A percentile compares a stretch with the other conserved stretches of the same genome.
Conservation (phyloP, 2,113 vertebrate species). For the Pterocles gutturalis region DNA sequence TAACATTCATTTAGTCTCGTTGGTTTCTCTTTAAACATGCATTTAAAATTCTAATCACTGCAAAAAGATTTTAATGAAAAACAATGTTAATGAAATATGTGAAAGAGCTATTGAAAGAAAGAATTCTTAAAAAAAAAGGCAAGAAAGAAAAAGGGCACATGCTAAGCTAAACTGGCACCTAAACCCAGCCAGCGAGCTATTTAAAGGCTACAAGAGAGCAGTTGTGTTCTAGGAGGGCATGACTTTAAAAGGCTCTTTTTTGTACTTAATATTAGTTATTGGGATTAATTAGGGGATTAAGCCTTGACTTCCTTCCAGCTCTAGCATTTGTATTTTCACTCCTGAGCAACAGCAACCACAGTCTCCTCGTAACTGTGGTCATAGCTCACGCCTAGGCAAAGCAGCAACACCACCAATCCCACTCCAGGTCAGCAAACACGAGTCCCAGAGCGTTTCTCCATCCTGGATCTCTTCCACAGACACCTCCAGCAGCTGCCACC, state of each 20-base stretch:
- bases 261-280: background rate
- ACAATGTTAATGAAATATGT: conserved; percentile 38
- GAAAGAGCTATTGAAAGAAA: background rate
- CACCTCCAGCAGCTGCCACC: background rate
- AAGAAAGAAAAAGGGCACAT: background rate
- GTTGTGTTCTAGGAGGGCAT: background rate
- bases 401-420: background rate
- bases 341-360: too few relatives aligned
- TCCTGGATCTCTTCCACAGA: rapidly evolving
- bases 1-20: conserved; percentile 56
- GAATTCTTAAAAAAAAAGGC: background rate
- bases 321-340: background rate
- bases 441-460: too few relatives aligned
- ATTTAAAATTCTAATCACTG: conserved; percentile 62
- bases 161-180: background rate
- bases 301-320: background rate
- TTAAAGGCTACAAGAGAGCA: background rate
- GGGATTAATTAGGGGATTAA: background rate
- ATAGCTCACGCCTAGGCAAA: background rate
- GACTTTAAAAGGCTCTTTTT: background rate
- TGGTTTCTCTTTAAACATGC: conserved; percentile 22
- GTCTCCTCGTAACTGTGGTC: background rate
- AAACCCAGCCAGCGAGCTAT: background rate
- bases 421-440: background rate
- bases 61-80: conserved; percentile 47